phyloP scores from a whole-genome alignment of 2,797 vertebrate genomes.

The Distichodus sexfasciatus region DNA sequence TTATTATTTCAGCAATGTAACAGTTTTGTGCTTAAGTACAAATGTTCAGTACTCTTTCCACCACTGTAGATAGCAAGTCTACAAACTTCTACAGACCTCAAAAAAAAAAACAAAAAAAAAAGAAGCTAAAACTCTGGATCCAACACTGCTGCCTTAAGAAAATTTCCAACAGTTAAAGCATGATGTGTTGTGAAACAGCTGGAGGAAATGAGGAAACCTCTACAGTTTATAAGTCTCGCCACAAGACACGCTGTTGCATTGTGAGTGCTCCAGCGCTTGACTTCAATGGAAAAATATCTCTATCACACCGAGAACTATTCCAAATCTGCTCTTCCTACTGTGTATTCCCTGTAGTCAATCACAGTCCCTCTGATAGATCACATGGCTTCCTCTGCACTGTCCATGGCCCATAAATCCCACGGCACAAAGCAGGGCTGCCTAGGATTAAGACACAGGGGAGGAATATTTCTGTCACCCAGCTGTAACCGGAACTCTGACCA shows the following conservation, averaged over 20 bases:
- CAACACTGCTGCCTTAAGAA: no score
- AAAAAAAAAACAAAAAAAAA: no score
- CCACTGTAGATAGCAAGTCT: no score
- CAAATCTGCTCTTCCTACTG: constrained; percentile 89
- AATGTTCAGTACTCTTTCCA: no score
- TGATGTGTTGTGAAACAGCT: background rate
- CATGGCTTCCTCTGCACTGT: constrained; percentile 95
- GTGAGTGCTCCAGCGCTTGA: constrained; percentile 89
- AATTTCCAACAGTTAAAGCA: no score
- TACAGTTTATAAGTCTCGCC: constrained; percentile 54
- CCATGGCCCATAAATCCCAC: constrained; percentile 96
- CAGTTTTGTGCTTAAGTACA: no score
- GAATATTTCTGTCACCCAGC: background rate
- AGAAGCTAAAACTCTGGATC: no score
- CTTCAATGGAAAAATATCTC: constrained; percentile 90
- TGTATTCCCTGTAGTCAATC: constrained; percentile 86
- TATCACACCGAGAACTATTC: constrained; percentile 92
- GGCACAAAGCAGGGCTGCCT: constrained; percentile 82
- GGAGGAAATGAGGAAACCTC: constrained; percentile 66
- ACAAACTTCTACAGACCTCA: no score
- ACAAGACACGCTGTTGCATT: constrained; percentile 85
- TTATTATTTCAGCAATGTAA: no score
- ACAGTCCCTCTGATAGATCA: constrained; percentile 88
- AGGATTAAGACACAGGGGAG: constrained; percentile 64
- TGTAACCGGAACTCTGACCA: background rate